Conservation (phyloP, 2,888 invertebrate genomes). For the Erpobdella octoculata region DNA sequence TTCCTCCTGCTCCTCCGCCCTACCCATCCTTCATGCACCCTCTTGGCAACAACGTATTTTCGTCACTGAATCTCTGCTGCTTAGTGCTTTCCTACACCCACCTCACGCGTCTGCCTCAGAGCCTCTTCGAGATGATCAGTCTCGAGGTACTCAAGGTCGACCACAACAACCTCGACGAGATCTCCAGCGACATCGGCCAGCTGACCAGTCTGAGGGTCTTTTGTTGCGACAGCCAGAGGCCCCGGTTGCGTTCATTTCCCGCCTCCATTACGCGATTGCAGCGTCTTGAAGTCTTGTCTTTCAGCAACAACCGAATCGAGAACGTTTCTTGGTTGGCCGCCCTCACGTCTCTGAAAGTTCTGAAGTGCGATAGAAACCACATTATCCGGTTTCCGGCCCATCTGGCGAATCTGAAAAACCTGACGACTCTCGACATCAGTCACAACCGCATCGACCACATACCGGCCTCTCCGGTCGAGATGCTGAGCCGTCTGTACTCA, state of each 20-base stretch:
- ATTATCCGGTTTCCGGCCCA: constrained; percentile 38
- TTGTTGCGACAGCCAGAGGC: constrained; percentile 39
- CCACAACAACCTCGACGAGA: constrained; percentile 37
- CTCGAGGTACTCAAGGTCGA: constrained; percentile 39
- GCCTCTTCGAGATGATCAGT: constrained; percentile 37
- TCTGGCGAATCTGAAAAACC: constrained; percentile 35
- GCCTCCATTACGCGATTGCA: constrained; percentile 36
- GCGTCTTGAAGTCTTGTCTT: constrained; percentile 37
- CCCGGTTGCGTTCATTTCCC: constrained; percentile 36
- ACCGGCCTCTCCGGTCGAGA: constrained; percentile 36
- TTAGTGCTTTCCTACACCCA: constrained; percentile 39
- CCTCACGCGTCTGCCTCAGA: constrained; percentile 35
- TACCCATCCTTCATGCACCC: constrained; percentile 13
- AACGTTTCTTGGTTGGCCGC: constrained; percentile 37
- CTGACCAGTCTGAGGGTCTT: constrained; percentile 36
- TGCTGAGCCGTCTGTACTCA: constrained; percentile 35
- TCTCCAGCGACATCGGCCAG: constrained; percentile 38
- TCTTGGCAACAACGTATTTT: constrained; percentile 31
- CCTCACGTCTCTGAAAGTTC: constrained; percentile 34
- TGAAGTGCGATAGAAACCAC: constrained; percentile 38
- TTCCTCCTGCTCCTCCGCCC: constrained; percentile 18
- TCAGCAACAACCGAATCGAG: constrained; percentile 39
- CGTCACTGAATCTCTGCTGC: constrained; percentile 33
- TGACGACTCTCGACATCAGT: constrained; percentile 38
- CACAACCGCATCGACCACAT: constrained; percentile 39